These are phyloP conservation scores for Paracentrotus lividus DNA, from an alignment of 53 echinoderm and acorn worm genomes.

Conservation along the genomic window DNA sequence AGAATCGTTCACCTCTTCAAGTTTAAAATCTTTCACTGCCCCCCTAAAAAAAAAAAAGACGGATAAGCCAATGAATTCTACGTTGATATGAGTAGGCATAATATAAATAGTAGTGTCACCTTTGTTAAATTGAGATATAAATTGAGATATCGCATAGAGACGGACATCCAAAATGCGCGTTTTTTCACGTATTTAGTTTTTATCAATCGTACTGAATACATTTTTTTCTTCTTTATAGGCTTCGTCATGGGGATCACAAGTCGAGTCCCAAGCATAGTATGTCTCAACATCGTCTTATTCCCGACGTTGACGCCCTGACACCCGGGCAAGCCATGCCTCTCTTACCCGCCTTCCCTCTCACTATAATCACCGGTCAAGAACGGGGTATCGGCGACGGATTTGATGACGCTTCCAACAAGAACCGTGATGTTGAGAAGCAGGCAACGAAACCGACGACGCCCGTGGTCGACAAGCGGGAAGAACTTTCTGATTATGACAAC, in stretches of 20 bases:
- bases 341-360: conserved; percentile 61
- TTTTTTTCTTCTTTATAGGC: background rate
- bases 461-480: conserved; percentile 44
- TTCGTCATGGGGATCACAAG: conserved; percentile 37
- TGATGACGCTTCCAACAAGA: conserved; percentile 31
- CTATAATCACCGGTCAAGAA: conserved; percentile 61
- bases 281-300: conserved; percentile 61
- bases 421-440: conserved; percentile 20
- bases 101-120: too few relatives aligned
- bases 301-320: conserved; percentile 23
- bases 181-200: background rate
- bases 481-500: conserved; percentile 66
- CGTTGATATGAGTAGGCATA: too few relatives aligned
- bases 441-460: background rate
- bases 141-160: too few relatives aligned
- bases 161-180: too few relatives aligned
- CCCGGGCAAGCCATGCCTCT: conserved; percentile 62
- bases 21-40: too few relatives aligned
- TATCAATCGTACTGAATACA: background rate
- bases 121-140: too few relatives aligned
- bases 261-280: conserved; percentile 66
- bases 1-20: too few relatives aligned
- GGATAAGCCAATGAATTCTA: too few relatives aligned
- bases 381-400: conserved; percentile 64
- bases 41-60: too few relatives aligned